phyloP scores from a whole-genome alignment of 2,113 vertebrate genomes.

The Etheostoma spectabile region DNA sequence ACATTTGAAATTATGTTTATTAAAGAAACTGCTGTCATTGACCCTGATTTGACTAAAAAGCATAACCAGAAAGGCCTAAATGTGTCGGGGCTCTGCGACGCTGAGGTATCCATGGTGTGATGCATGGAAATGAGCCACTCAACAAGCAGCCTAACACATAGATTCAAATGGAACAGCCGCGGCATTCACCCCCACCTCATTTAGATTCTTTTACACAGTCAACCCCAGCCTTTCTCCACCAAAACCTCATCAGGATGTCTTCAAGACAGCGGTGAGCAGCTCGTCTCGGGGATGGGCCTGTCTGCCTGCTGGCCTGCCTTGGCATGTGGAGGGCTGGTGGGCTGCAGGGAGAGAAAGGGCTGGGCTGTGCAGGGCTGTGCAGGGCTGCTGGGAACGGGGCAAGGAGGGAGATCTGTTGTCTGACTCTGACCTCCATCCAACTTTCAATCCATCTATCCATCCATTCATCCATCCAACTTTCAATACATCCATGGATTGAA shows the following conservation, averaged over 20 bases:
- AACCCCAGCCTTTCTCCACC: constrained; percentile 44
- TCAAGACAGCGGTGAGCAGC: constrained; percentile 46
- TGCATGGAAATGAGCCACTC: constrained; percentile 66
- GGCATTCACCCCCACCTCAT: constrained; percentile 55
- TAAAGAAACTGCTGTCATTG: constrained; percentile 1
- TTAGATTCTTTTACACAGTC: constrained; percentile 69
- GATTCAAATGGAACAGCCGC: constrained; percentile 41
- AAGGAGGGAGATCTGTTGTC: constrained; percentile 66
- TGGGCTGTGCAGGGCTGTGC: constrained; percentile 60
- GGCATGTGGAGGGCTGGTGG: constrained; percentile 74
- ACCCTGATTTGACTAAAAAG: constrained; percentile 11
- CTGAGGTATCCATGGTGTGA: constrained; percentile 15
- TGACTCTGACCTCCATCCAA: constrained; percentile 69
- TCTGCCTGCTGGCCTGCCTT: constrained; percentile 29
- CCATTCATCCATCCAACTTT: too few species aligned
- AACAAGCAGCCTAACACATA: constrained; percentile 30
- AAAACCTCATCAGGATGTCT: constrained; percentile 54
- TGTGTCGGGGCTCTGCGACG: not conserved
- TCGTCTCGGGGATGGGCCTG: constrained; percentile 49
- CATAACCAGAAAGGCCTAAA: constrained; percentile 8
- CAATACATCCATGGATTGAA: too few species aligned
- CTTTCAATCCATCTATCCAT: too few species aligned
- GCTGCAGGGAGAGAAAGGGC: constrained; percentile 61
- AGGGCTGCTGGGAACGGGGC: constrained; percentile 71
- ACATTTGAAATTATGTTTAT: constrained; percentile 14